Conservation (phyloP, 2,888 invertebrate species). For the Sphaerophoria taeniata region DNA sequence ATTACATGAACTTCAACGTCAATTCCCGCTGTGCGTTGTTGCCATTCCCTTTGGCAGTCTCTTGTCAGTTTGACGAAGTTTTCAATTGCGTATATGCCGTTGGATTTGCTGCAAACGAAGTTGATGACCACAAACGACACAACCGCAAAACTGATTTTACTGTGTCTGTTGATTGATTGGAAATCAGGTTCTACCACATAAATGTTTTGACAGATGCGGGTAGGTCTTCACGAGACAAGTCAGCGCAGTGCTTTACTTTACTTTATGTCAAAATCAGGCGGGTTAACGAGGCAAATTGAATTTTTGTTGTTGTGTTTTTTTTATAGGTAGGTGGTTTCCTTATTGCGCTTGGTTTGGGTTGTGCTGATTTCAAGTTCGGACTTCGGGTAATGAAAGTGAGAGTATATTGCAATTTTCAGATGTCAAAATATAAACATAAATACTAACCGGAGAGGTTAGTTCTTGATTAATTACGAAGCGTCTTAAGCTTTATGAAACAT, state of each 20-base stretch:
- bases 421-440: too few species aligned
- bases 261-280: conserved; percentile 38
- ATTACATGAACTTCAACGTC: conserved; percentile 49
- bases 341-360: neutral
- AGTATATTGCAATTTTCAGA: neutral
- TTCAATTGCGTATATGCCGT: conserved; percentile 41
- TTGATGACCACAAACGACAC: conserved; percentile 67
- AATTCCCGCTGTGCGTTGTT: conserved; percentile 23
- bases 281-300: conserved; percentile 13
- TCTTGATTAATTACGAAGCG: too few species aligned
- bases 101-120: conserved; percentile 20
- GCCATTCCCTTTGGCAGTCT: conserved; percentile 33
- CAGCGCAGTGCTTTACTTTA: neutral
- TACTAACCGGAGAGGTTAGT: too few species aligned
- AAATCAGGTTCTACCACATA: conserved; percentile 65
- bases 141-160: conserved; percentile 27
- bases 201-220: conserved; percentile 67
- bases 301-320: neutral
- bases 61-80: conserved; percentile 69
- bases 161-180: conserved; percentile 59
- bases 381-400: conserved; percentile 7
- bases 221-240: neutral
- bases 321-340: neutral
- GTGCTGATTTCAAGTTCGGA: neutral
- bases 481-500: too few species aligned